Percentiles rank a stretch among this genome's conserved stretches.
Evolutionary conservation across 1,140 invertebrate genomes (phyloP).

Genomic region (Piezodorus guildinii): DNA sequence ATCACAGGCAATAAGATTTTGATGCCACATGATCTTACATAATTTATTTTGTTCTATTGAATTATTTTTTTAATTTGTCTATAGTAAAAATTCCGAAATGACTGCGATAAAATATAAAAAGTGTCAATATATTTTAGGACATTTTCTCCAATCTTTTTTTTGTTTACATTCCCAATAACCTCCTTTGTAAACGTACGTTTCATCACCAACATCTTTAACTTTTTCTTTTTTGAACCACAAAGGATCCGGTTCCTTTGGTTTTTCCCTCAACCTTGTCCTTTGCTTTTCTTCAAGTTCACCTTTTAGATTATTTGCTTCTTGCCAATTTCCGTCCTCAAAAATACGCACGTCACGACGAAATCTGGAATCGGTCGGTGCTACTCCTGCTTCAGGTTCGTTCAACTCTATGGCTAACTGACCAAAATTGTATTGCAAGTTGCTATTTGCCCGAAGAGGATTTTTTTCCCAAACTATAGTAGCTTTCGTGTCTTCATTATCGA

Average conservation of each 20-base stretch:
- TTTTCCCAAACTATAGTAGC: background rate
- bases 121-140: slow-evolving; percentile 58
- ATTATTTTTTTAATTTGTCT: too few species aligned
- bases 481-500: background rate
- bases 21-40: too few species aligned
- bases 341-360: slow-evolving; percentile 85
- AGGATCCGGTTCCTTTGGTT: slow-evolving; percentile 36
- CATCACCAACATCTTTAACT: slow-evolving; percentile 63
- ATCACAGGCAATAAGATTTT: too few species aligned
- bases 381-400: slow-evolving; percentile 83
- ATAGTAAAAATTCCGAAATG: too few species aligned
- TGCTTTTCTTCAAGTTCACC: slow-evolving; percentile 78
- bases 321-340: slow-evolving; percentile 96
- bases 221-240: slow-evolving; percentile 81
- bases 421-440: slow-evolving; percentile 61
- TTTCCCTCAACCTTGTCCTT: background rate
- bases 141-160: slow-evolving; percentile 75
- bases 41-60: too few species aligned
- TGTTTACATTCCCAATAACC: slow-evolving; percentile 90
- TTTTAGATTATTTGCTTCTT: slow-evolving; percentile 89
- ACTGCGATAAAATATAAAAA: too few species aligned
- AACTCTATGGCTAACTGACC: slow-evolving; percentile 84
- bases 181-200: slow-evolving; percentile 74
- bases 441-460: slow-evolving; percentile 50
- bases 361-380: slow-evolving; percentile 90